Evolutionary conservation across 2,113 vertebrate species (phyloP), one percentile per base, ranked within the genome.

Genomic region (Phasianus colchicus): DNA sequence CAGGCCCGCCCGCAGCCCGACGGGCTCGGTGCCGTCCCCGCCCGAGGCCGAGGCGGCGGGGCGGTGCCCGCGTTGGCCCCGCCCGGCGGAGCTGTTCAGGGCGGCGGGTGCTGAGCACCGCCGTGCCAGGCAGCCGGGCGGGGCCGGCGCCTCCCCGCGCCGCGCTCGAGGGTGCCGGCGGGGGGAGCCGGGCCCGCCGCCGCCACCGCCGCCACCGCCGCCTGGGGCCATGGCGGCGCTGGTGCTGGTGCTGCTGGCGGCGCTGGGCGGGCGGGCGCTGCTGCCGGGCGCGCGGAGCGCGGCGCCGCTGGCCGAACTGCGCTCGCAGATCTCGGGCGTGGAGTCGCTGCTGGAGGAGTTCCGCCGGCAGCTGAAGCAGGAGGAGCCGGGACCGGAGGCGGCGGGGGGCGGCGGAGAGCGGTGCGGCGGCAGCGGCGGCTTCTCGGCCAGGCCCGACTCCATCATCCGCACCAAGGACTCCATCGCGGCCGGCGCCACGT

Each of bases 391-490:
- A 13, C 84, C 54, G 82, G 88, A 47, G 15, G 61, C 27, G 78
- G 67, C 60, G 47, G 55, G 21, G n/a, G 78, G 20, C 63, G 50
- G 57, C 58, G 19, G 36, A 40, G 54, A 65, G 75, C 32, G 43
- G 36, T 74, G 58, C 78, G 52, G 76, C 47, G 20, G 48, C 19
- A 22, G 96, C 80, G 66, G 86, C 86, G 52, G 92, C 82, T 97
- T 97, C 94, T 95, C 96, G 36, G 87, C 90, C 86, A 77, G 93
- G 89, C 93, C 96, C 18, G 98, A 98, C 95, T 97, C 98, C 97
- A 99, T 99, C 98, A 99, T 99, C 97, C 98, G 98, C 91, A 98
- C 99, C 91, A 98, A 96, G 97, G 98, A 98, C 96, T 99, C 99
- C 78, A 98, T 99, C 74, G 98, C 98, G 83, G 98, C 98, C 43